A percentile compares a stretch with the other conserved stretches of the same genome.
phyloP scores from a whole-genome alignment of 1,140 invertebrate genomes.

The Drosophila pallidifrons region DNA sequence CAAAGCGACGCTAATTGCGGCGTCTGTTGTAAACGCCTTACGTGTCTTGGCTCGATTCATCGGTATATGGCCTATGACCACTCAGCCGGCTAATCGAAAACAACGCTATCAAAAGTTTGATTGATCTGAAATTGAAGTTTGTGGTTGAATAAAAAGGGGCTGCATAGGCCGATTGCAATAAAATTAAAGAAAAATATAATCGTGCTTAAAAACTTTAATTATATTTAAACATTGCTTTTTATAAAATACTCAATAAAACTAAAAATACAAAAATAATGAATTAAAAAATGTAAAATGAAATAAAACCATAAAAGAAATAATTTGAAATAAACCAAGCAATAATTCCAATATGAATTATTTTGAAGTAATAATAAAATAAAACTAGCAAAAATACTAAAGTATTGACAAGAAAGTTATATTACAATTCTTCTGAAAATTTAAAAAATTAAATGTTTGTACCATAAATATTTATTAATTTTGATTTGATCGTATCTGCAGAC shows the following conservation, averaged over 20 bases:
- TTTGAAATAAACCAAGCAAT: too few relatives aligned
- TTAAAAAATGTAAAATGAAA: too few relatives aligned
- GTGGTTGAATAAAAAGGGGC: conserved; percentile 54
- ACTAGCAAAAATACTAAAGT: too few relatives aligned
- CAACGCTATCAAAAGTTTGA: conserved; percentile 51
- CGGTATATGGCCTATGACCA: conserved; percentile 22
- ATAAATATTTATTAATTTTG: neutral
- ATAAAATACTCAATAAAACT: too few relatives aligned
- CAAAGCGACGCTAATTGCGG: conserved; percentile 54
- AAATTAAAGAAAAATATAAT: neutral
- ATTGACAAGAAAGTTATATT: neutral
- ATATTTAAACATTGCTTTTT: neutral
- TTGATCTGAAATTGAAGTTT: conserved; percentile 74
- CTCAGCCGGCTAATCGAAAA: conserved; percentile 40
- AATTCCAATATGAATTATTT: too few relatives aligned
- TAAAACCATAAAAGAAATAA: too few relatives aligned
- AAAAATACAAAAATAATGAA: too few relatives aligned
- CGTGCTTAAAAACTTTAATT: neutral
- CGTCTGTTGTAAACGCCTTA: conserved; percentile 49
- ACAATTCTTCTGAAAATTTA: neutral
- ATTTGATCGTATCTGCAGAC: neutral
- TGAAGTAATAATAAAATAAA: too few relatives aligned
- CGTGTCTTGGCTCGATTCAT: conserved; percentile 21
- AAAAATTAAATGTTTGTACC: neutral
- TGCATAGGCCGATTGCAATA: conserved; percentile 27